Base-by-base conservation (phyloP, 2,888 invertebrate species). In the Tetrapedia diversipes region DNA sequence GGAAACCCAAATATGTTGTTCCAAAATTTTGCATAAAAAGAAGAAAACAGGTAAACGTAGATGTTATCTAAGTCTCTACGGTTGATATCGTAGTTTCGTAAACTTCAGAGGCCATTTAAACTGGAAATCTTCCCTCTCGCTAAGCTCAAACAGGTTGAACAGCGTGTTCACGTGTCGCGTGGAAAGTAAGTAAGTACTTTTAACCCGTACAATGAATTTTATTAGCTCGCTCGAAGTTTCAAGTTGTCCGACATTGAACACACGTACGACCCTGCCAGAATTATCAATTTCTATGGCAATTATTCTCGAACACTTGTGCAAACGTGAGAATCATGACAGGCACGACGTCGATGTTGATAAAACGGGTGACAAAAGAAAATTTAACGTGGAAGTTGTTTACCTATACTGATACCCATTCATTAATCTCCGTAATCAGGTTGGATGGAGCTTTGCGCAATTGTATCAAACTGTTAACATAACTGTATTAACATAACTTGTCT, bases 301-400 rank as follows among this genome's bases (percentile, higher is more conserved):
- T 76, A 57, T 76, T 61, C 73, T 37, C 37, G 32, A 29, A 57
- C 82, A 82, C 79, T 81, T 82, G 82, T 69, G 56, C 47, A 81
- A 81, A 82, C 67, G 47, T 39, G 14, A 69, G 53, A 78, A 64
- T 45, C 64, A 7, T 41, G 53, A 32, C 41, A 41, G 8, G 24
- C 16, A 29, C 34, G 34, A 72, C 47, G 63, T 10, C 54, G 45
- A 37, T 67, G 56, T 47, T 39, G 67, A 79, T 54, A 68, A 77
- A 74, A 49, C 43, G 41, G 39, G n/a, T n/a, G n/a, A n/a, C 27
- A 41, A 41, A 49, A 70, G 59, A 64, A 56, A 61, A 16, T 65
- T 70, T 63, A 22, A 57, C 63, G 49, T 60, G 32, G 47, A 59
- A 66, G 51, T 72, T 76, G 70, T 77, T 77, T 73, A 43, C 41